phyloP scores from a whole-genome alignment of 1,140 invertebrate genomes.

The Camponotus floridanus region DNA sequence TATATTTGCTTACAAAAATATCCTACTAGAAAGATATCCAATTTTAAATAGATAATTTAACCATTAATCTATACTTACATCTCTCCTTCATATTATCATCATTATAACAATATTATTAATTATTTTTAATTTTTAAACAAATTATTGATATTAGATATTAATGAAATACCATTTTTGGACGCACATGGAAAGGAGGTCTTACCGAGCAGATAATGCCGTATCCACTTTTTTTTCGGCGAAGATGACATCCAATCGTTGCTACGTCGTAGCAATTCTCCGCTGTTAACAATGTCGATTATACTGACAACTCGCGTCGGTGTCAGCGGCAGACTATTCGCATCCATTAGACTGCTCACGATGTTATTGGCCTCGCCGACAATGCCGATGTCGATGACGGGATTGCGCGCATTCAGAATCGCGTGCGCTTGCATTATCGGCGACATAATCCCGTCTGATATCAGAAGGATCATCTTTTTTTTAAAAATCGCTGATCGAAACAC shows the following conservation, averaged over 20 bases:
- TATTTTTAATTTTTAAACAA: not conserved
- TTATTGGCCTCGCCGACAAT: conserved; percentile 65
- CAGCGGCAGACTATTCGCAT: conserved; percentile 69
- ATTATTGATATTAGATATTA: not conserved
- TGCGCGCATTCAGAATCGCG: conserved; percentile 71
- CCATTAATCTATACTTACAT: too few species aligned
- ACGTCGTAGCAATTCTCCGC: conserved; percentile 71
- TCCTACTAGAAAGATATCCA: too few species aligned
- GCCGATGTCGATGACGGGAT: conserved; percentile 57
- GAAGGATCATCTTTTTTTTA: conserved; percentile 81
- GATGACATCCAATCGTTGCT: conserved; percentile 83
- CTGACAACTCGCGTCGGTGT: conserved; percentile 58
- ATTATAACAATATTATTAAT: not conserved
- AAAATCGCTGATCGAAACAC: not conserved
- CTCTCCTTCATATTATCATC: too few species aligned
- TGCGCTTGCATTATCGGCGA: conserved; percentile 73
- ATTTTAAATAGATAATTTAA: too few species aligned
- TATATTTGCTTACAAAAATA: too few species aligned
- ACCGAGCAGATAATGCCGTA: conserved; percentile 89
- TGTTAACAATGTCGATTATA: conserved; percentile 69
- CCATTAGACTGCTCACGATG: conserved; percentile 68
- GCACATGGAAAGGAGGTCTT: conserved; percentile 69
- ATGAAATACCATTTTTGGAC: not conserved
- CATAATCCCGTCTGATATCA: conserved; percentile 79
- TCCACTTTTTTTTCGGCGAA: conserved; percentile 91